Conservation (phyloP, 2,797 vertebrate species). For the Liasis olivaceus region DNA sequence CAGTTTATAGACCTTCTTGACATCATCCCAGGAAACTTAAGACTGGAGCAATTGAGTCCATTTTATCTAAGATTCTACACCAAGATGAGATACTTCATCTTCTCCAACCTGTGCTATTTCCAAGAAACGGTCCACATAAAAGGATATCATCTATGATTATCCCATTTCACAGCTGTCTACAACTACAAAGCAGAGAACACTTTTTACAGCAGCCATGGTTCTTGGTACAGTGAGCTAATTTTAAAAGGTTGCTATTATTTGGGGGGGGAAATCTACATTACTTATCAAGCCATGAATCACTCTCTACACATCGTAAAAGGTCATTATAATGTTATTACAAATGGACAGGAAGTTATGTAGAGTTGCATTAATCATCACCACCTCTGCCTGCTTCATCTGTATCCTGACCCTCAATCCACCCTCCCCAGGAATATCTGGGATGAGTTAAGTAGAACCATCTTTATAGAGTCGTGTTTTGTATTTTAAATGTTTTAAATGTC, state of each 20-base stretch:
- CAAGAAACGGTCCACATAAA: not conserved
- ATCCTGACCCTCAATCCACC: not conserved
- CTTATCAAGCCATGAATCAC: slow-evolving; percentile 14
- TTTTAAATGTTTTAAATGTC: too few relatives aligned
- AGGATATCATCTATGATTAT: not conserved
- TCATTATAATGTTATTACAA: slow-evolving; percentile 14
- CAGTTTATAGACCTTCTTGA: too few relatives aligned
- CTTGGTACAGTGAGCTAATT: not conserved
- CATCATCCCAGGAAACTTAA: too few relatives aligned
- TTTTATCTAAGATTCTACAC: not conserved
- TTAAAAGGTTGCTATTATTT: not conserved
- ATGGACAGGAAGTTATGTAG: not conserved
- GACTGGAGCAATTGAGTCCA: not conserved
- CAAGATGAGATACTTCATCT: not conserved
- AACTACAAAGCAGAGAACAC: not conserved
- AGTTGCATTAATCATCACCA: not conserved
- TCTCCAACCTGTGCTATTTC: not conserved
- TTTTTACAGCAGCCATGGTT: not conserved
- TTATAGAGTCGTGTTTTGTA: not conserved
- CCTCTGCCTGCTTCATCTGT: not conserved
- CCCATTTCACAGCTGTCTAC: not conserved
- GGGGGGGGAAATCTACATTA: not conserved
- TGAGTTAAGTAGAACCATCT: not conserved
- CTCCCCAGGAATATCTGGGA: not conserved
- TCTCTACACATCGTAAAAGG: not conserved